Evolutionary conservation across 2,797 vertebrate genomes (phyloP).

Genomic region (Liparis tanakae): DNA sequence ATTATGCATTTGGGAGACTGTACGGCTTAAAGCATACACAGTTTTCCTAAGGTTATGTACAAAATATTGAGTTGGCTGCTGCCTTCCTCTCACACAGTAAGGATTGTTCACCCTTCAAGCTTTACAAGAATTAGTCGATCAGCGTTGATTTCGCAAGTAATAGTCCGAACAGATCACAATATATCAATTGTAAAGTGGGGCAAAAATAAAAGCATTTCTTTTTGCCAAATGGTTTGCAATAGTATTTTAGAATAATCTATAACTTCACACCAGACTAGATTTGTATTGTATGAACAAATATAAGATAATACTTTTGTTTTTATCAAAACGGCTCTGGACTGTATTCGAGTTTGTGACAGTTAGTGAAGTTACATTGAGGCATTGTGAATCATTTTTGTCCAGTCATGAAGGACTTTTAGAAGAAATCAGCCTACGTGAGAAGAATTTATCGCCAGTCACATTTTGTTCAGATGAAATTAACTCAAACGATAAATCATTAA

Average conservation of each 20-base stretch:
- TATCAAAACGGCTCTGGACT: conserved; percentile 45
- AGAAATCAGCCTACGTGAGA: conserved; percentile 71
- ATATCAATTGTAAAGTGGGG: conserved; percentile 56
- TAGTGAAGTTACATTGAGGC: conserved; percentile 61
- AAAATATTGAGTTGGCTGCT: conserved; percentile 80
- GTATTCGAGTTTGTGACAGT: conserved; percentile 54
- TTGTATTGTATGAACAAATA: conserved; percentile 54
- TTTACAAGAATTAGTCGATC: conserved; percentile 58
- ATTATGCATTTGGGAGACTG: conserved; percentile 80
- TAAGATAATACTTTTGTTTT: conserved; percentile 41
- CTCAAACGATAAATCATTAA: conserved; percentile 70
- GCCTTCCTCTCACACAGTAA: conserved; percentile 62
- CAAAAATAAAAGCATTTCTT: conserved; percentile 62
- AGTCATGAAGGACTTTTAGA: conserved; percentile 67
- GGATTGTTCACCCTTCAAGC: conserved; percentile 54
- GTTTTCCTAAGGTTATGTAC: conserved; percentile 79
- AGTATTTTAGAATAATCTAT: conserved; percentile 45
- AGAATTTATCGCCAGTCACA: conserved; percentile 72
- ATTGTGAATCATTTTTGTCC: conserved; percentile 59
- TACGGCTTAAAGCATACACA: conserved; percentile 81
- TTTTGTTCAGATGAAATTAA: conserved; percentile 65
- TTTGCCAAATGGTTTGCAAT: conserved; percentile 48
- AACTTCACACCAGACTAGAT: conserved; percentile 55
- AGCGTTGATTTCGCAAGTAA: conserved; percentile 59
- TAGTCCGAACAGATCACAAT: conserved; percentile 38